Evolutionary conservation across 2,888 invertebrate species (phyloP).

Genomic region (Drosophila peninsularis): DNA sequence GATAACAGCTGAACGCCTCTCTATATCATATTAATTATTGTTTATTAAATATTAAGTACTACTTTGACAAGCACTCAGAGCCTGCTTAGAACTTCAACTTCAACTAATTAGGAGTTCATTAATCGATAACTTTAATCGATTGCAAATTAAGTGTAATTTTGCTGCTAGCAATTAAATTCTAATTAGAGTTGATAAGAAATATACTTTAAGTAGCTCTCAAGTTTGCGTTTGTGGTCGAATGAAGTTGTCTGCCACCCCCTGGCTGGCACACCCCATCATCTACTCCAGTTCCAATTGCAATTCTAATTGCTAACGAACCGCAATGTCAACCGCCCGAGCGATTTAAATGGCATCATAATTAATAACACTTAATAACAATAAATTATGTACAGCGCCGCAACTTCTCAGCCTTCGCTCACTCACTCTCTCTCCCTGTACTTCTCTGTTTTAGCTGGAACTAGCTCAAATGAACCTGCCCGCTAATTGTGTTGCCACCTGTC

Average conservation of each 20-base stretch:
- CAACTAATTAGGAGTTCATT: neutral
- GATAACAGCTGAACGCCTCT: neutral
- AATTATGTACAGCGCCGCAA: constrained; percentile 56
- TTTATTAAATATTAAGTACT: no score
- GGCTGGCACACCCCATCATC: neutral
- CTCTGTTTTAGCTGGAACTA: neutral
- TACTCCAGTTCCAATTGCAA: neutral
- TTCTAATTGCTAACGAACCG: constrained; percentile 15
- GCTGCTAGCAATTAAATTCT: constrained; percentile 7
- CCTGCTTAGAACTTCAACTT: neutral
- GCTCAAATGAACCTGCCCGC: constrained; percentile 14
- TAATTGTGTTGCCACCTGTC: constrained; percentile 31
- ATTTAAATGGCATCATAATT: constrained; percentile 64
- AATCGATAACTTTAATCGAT: neutral
- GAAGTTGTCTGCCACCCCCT: no score
- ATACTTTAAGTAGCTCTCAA: neutral
- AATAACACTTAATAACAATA: constrained; percentile 76
- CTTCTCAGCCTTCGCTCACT: neutral
- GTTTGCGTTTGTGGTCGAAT: constrained; percentile 5
- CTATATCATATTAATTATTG: neutral
- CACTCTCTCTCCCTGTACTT: neutral
- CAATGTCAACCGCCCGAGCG: constrained; percentile 24
- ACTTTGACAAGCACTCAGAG: neutral
- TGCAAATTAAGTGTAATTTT: neutral
- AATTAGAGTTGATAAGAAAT: constrained; percentile 4